These are phyloP conservation scores for Clistopyga incitator DNA, from an alignment of 2,888 invertebrate genomes.

Conservation along the genomic window DNA sequence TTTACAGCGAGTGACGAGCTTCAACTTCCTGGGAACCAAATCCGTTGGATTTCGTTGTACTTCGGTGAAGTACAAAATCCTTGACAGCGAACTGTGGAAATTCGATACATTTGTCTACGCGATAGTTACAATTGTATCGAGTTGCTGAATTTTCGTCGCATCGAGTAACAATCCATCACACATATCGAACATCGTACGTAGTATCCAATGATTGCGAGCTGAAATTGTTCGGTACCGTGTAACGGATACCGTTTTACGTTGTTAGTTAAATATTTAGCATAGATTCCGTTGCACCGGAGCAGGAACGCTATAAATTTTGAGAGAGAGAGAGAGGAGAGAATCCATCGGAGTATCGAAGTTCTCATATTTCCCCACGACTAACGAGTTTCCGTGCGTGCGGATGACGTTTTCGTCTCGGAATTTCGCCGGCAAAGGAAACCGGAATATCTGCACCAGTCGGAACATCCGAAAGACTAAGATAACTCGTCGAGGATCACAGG, in stretches of 20 bases:
- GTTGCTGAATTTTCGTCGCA: too few relatives aligned
- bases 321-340: neutral
- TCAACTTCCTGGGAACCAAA: too few relatives aligned
- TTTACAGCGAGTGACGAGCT: too few relatives aligned
- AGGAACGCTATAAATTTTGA: neutral
- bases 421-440: neutral
- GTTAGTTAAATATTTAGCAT: constrained; percentile 18
- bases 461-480: constrained; percentile 15
- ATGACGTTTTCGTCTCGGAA: constrained; percentile 5
- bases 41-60: too few relatives aligned
- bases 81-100: too few relatives aligned
- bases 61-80: too few relatives aligned
- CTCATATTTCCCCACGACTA: constrained; percentile 23
- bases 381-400: constrained; percentile 3
- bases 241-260: constrained; percentile 21
- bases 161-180: too few relatives aligned
- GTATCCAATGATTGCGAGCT: constrained; percentile 5
- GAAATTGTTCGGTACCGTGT: constrained; percentile 6
- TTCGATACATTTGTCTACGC: too few relatives aligned
- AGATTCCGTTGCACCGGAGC: constrained; percentile 9
- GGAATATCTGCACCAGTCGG: neutral
- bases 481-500: constrained; percentile 30
- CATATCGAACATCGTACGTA: neutral
- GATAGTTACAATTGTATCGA: too few relatives aligned
- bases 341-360: constrained; percentile 20